Conservation (phyloP, 2,113 vertebrate species). For the Gymnobelideus leadbeateri region DNA sequence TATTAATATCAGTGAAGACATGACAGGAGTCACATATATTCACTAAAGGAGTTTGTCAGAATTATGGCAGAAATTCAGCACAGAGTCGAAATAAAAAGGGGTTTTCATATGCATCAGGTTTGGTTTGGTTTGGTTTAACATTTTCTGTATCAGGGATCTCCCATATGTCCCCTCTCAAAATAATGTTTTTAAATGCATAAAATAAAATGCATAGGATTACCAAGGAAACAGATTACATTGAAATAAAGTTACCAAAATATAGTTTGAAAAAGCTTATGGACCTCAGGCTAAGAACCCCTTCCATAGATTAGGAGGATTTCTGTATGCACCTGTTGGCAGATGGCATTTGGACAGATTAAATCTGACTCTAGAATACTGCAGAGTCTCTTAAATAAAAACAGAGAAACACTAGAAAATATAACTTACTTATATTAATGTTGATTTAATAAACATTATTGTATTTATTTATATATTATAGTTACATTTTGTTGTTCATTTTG, state of each 20-base stretch:
- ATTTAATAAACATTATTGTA: not conserved
- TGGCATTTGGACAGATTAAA: not conserved
- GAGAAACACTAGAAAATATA: not conserved
- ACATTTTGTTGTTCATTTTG: not conserved
- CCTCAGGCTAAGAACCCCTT: not conserved
- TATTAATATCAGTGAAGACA: not conserved
- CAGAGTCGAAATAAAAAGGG: not conserved
- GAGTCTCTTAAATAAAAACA: not conserved
- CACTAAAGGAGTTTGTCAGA: not conserved
- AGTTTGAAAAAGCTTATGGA: not conserved
- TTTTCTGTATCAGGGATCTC: not conserved
- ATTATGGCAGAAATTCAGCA: not conserved
- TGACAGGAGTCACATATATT: not conserved
- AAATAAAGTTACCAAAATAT: not conserved
- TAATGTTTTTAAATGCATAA: not conserved
- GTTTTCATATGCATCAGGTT: not conserved
- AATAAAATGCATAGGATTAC: not conserved
- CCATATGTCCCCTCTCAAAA: not conserved
- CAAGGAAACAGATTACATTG: not conserved
- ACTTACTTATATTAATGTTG: not conserved
- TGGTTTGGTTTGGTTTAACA: not conserved
- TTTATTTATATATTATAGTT: not conserved
- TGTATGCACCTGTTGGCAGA: not conserved
- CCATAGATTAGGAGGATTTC: not conserved
- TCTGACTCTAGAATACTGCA: not conserved